Base-by-base conservation (phyloP, 2,888 invertebrate species). In the Xylocampa areola region DNA sequence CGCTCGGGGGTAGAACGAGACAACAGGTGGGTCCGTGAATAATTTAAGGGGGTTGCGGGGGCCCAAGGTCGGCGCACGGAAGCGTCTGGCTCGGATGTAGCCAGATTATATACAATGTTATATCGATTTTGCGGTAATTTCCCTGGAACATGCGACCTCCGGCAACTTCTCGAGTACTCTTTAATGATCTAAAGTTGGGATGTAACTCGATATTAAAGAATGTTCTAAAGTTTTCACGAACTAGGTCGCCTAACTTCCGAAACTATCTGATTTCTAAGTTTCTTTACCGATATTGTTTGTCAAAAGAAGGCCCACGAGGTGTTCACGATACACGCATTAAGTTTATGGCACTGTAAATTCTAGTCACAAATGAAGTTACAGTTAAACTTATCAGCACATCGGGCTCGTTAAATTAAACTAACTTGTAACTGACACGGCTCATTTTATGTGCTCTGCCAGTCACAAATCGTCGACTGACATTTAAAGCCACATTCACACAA, bases 1-100 rank as follows among this genome's bases (percentile, higher is more conserved):
- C 50, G 40, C 65, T 74, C 73, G 73, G 80, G 69, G 82, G 79
- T 68, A 76, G 80, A 67, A 76, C 73, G 84, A 76, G 90, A 86
- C 90, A 90, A 90, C 90, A 90, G 91, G 91, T 91, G 89, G 91
- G 83, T 77, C 77, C 68, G 68, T 80, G 74, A 80, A 80, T 75
- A 80, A 73, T 78, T 80, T 81, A 66, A 71, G 77, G 81, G 84
- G 79, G 71, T 68, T 81, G 74, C 70, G 82, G 74, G 75, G 80
- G 73, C 75, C 84, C 91, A 91, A 92, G 92, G 93, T 93, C 92
- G 86, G 82, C 90, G 91, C 82, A 88, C 91, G 92, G 91, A 93
- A 93, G 85, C 89, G 91, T 92, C 92, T 91, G 90, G 85, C 83
- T 76, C 79, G 81, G 85, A 88, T 88, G 86, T 89, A 86, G 82